phyloP scores from a whole-genome alignment of 1,140 invertebrate species.

The Drosophila lowei region DNA sequence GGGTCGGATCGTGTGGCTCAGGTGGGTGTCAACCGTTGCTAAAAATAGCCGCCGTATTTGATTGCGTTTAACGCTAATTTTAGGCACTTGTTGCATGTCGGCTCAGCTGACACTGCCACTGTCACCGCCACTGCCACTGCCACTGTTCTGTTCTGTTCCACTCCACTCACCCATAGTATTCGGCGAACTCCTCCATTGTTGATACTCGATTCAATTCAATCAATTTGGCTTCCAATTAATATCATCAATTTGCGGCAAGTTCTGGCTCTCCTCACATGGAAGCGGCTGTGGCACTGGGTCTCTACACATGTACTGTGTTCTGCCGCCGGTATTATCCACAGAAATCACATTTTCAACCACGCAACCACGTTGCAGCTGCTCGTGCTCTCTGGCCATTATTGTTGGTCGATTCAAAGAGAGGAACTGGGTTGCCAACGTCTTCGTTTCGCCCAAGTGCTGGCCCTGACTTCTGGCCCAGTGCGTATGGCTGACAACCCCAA shows the following conservation, averaged over 20 bases:
- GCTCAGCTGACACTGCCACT: slow-evolving; percentile 7
- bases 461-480: background rate
- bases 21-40: slow-evolving; percentile 56
- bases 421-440: slow-evolving; percentile 44
- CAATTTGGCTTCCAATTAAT: slow-evolving; percentile 51
- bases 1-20: slow-evolving; percentile 33
- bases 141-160: background rate
- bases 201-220: slow-evolving; percentile 17
- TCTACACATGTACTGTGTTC: slow-evolving; percentile 36
- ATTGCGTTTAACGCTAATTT: slow-evolving; percentile 64
- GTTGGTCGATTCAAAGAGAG: slow-evolving; percentile 12
- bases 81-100: slow-evolving; percentile 55
- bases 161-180: slow-evolving; percentile 48
- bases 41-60: slow-evolving; percentile 53
- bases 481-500: slow-evolving; percentile 19
- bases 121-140: too few species aligned
- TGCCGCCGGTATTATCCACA: slow-evolving; percentile 20
- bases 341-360: slow-evolving; percentile 42
- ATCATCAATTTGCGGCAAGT: slow-evolving; percentile 33
- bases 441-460: background rate
- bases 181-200: slow-evolving; percentile 55
- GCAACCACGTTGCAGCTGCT: slow-evolving; percentile 14
- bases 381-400: slow-evolving; percentile 1
- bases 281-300: slow-evolving; percentile 6
- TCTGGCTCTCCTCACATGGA: slow-evolving; percentile 34